A percentile compares a stretch with the other conserved stretches of the same genome.
These are phyloP conservation scores for Eupelmus urozonus DNA, from an alignment of 2,888 invertebrate genomes.

Conservation along the genomic window DNA sequence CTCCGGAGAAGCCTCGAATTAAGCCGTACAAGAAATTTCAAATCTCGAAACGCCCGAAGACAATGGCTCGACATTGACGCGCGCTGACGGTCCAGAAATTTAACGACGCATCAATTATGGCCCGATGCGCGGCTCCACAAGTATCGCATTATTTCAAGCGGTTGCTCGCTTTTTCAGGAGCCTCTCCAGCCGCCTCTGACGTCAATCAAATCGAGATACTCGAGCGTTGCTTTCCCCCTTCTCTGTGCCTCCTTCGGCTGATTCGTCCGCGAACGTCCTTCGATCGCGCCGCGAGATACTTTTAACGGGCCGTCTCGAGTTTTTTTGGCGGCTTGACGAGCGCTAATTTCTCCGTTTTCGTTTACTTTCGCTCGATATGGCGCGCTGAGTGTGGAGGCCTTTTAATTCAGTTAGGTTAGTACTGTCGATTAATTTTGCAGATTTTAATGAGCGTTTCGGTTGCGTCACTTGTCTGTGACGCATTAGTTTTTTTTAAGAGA, in stretches of 20 bases:
- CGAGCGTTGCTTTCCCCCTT: background rate
- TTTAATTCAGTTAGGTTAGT: too few species aligned
- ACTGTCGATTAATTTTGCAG: too few species aligned
- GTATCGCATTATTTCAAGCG: conserved; percentile 24
- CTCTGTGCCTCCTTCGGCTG: background rate
- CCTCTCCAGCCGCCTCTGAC: background rate
- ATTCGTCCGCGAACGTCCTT: background rate
- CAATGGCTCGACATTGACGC: background rate
- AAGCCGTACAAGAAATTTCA: too few species aligned
- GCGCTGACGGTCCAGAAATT: background rate
- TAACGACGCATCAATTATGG: conserved; percentile 24
- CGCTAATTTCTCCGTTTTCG: background rate
- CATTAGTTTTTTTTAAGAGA: too few species aligned
- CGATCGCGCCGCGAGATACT: background rate
- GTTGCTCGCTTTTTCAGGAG: background rate
- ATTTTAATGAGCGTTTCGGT: too few species aligned
- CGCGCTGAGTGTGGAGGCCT: too few species aligned
- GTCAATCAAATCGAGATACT: conserved; percentile 27
- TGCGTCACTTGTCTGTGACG: too few species aligned
- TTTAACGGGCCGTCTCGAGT: conserved; percentile 3
- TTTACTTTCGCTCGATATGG: too few species aligned
- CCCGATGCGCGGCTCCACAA: background rate
- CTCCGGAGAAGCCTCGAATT: too few species aligned
- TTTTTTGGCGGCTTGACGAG: background rate
- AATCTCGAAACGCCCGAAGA: background rate